Conservation (phyloP, 2,888 invertebrate genomes). For the Pandemis cinnamomeana region DNA sequence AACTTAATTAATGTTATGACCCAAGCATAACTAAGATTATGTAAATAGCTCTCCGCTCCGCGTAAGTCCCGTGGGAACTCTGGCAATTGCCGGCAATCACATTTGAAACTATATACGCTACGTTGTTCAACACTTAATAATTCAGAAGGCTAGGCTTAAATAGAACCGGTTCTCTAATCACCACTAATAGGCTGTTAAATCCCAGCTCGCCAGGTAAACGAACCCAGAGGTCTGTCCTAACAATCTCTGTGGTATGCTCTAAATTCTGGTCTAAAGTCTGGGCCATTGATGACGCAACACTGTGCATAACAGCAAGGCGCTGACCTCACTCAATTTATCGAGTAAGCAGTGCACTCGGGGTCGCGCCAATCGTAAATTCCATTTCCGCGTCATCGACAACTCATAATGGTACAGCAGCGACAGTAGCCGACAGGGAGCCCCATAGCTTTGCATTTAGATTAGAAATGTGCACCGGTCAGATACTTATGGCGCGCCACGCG, state of each 20-base stretch:
- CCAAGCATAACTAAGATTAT: slow-evolving; percentile 46
- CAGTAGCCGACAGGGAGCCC: slow-evolving; percentile 47
- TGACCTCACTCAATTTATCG: slow-evolving; percentile 72
- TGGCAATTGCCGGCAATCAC: slow-evolving; percentile 70
- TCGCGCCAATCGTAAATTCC: slow-evolving; percentile 69
- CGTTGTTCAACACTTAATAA: slow-evolving; percentile 56
- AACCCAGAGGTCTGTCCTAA: slow-evolving; percentile 23
- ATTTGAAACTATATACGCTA: slow-evolving; percentile 56
- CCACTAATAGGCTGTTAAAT: slow-evolving; percentile 62
- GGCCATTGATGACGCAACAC: slow-evolving; percentile 66
- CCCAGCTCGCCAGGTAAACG: slow-evolving; percentile 75
- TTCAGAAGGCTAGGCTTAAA: slow-evolving; percentile 67
- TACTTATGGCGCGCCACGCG: slow-evolving; percentile 60
- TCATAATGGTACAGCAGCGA: slow-evolving; percentile 51
- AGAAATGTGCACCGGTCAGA: slow-evolving; percentile 54
- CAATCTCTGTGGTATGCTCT: slow-evolving; percentile 58
- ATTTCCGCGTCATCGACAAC: slow-evolving; percentile 73
- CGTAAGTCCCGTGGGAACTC: slow-evolving; percentile 71
- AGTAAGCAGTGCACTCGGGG: slow-evolving; percentile 51
- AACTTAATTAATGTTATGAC: slow-evolving; percentile 1
- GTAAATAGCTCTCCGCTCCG: slow-evolving; percentile 53
- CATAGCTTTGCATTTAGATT: slow-evolving; percentile 65
- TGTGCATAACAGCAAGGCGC: slow-evolving; percentile 56
- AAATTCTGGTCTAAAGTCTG: slow-evolving; percentile 61
- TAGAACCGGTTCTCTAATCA: slow-evolving; percentile 70